Evolutionary conservation across 2,888 invertebrate genomes (phyloP).

Genomic region (Spisula solida): DNA sequence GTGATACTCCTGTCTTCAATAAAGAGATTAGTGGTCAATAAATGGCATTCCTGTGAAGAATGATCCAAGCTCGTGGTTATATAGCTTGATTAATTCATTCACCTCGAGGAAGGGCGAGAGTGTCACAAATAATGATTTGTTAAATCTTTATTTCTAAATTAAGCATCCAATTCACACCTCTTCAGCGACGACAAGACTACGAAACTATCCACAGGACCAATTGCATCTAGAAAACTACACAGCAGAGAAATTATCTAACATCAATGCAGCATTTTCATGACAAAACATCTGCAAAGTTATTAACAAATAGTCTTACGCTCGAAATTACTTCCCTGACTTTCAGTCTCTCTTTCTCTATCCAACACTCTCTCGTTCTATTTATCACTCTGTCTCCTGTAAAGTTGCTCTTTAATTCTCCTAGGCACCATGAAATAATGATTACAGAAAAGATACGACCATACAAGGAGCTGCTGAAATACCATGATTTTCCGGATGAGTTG

Average conservation of each 20-base stretch:
- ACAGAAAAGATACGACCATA: background rate
- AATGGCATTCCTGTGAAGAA: conserved; percentile 27
- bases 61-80: conserved; percentile 23
- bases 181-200: background rate
- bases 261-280: conserved; percentile 9
- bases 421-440: too few species aligned
- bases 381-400: too few species aligned
- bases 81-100: conserved; percentile 2
- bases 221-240: conserved; percentile 8
- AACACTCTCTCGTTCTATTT: background rate
- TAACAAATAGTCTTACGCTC: background rate
- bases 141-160: conserved; percentile 12
- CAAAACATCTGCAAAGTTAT: conserved; percentile 1
- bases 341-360: background rate
- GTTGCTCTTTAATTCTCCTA: too few species aligned
- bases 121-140: background rate
- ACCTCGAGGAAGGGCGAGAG: background rate
- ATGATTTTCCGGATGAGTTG: background rate
- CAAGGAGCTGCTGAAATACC: background rate
- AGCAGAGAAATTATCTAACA: conserved; percentile 4
- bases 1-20: background rate
- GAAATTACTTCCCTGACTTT: background rate
- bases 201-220: background rate
- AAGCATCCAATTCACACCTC: conserved; percentile 7
- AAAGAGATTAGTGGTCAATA: conserved; percentile 26